phyloP scores from a whole-genome alignment of 2,113 vertebrate species.

The Sylvilagus bachmani region DNA sequence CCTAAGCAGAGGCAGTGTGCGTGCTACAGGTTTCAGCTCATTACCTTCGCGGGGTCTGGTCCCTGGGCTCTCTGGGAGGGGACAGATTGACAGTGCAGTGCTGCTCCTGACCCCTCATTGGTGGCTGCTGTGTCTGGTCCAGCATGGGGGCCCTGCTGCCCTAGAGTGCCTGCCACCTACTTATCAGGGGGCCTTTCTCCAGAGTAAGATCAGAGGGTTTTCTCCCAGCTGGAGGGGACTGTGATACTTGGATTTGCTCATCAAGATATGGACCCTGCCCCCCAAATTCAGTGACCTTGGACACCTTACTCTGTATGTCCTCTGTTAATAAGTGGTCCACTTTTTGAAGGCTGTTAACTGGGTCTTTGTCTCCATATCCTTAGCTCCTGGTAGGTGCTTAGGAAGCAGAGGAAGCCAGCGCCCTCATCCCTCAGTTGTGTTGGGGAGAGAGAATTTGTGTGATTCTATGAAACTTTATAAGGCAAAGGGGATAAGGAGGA shows the following conservation, averaged over 20 bases:
- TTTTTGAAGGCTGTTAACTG: not conserved
- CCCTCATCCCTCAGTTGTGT: not conserved
- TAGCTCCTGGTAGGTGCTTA: not conserved
- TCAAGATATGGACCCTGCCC: not conserved
- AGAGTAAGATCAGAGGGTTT: not conserved
- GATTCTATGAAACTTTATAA: not conserved
- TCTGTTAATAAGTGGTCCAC: not conserved
- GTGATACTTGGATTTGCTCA: not conserved
- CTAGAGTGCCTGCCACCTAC: not conserved
- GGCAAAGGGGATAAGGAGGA: not conserved
- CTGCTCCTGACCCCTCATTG: not conserved
- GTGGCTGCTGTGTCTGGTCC: not conserved
- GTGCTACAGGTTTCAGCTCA: slow-evolving; percentile 61
- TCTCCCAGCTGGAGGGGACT: not conserved
- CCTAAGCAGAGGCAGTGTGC: not conserved
- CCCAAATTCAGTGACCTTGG: not conserved
- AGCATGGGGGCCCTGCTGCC: not conserved
- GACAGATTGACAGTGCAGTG: not conserved
- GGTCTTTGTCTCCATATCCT: not conserved
- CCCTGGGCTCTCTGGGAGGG: not conserved
- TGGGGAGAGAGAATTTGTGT: not conserved
- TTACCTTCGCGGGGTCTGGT: not conserved
- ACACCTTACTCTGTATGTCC: not conserved
- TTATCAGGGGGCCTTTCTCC: not conserved
- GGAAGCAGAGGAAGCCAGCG: not conserved